These are phyloP conservation scores for Megaptera novaeangliae DNA, from an alignment of 2,113 vertebrate genomes.

Conservation along the genomic window DNA sequence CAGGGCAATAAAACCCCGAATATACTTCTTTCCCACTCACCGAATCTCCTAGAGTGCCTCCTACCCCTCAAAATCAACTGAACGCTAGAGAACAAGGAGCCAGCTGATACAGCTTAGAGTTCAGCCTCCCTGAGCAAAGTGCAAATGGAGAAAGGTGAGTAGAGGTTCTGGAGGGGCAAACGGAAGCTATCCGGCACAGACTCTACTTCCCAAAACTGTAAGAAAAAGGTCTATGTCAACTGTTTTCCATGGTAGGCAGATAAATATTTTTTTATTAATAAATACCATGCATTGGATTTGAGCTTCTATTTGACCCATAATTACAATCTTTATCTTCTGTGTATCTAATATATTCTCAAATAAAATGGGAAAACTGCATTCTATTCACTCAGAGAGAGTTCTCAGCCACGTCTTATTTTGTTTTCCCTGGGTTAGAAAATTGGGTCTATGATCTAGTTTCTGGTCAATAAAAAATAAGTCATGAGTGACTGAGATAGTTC, in stretches of 20 bases:
- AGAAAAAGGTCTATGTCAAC: neutral
- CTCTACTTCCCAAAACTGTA: neutral
- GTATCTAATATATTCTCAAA: neutral
- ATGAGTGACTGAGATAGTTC: neutral
- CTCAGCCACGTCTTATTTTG: neutral
- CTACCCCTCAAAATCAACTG: neutral
- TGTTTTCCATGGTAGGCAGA: neutral
- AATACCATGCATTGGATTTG: neutral
- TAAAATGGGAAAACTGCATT: neutral
- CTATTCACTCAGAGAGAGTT: neutral
- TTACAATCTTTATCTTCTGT: neutral
- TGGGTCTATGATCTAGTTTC: neutral
- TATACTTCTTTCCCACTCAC: neutral
- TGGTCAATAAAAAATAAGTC: conserved; percentile 20
- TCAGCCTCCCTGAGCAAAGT: neutral
- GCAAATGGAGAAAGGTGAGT: rapidly evolving
- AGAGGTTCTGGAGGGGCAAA: neutral
- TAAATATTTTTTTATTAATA: neutral
- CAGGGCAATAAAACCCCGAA: neutral
- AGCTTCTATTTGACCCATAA: neutral
- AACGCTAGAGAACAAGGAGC: neutral
- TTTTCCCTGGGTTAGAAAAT: neutral
- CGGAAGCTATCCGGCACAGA: neutral
- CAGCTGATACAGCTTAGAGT: neutral
- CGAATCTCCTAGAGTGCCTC: neutral